phyloP scores from a whole-genome alignment of 2,888 invertebrate genomes.

The Drosophila prolongata region DNA sequence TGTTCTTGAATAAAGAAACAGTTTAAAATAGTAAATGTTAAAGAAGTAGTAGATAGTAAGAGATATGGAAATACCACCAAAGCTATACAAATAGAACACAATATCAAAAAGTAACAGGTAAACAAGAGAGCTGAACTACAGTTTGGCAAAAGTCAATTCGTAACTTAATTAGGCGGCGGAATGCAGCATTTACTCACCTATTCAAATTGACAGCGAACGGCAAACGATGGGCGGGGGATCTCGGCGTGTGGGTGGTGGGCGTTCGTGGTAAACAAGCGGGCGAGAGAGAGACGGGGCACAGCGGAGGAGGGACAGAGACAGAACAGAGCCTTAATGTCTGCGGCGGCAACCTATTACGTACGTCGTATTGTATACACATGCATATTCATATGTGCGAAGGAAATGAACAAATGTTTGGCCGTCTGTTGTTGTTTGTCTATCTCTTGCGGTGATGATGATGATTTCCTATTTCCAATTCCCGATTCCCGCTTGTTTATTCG shows the following conservation, averaged over 20 bases:
- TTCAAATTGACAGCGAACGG: slow-evolving; percentile 19
- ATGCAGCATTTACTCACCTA: slow-evolving; percentile 58
- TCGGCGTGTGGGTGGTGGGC: slow-evolving; percentile 32
- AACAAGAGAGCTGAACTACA: slow-evolving; percentile 4
- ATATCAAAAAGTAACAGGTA: not conserved
- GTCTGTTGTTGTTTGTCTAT: slow-evolving; percentile 63
- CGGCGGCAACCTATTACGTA: slow-evolving; percentile 58
- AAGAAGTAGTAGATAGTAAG: no score
- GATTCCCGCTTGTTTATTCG: slow-evolving; percentile 70
- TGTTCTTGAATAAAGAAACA: no score
- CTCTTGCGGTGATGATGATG: slow-evolving; percentile 56
- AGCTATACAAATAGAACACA: not conserved
- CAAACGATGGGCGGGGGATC: slow-evolving; percentile 3
- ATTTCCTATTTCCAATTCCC: slow-evolving; percentile 14
- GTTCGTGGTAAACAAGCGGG: slow-evolving; percentile 65
- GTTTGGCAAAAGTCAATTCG: slow-evolving; percentile 37
- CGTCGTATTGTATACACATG: slow-evolving; percentile 31
- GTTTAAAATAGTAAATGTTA: no score
- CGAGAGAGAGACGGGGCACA: slow-evolving; percentile 54
- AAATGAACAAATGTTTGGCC: slow-evolving; percentile 69
- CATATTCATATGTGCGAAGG: slow-evolving; percentile 61
- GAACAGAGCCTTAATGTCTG: slow-evolving; percentile 59
- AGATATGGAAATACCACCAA: not conserved
- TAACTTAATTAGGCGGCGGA: slow-evolving; percentile 47
- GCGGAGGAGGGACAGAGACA: slow-evolving; percentile 66